Conservation (phyloP, 2,113 vertebrate genomes). For the Mesoclemmys tuberculata region DNA sequence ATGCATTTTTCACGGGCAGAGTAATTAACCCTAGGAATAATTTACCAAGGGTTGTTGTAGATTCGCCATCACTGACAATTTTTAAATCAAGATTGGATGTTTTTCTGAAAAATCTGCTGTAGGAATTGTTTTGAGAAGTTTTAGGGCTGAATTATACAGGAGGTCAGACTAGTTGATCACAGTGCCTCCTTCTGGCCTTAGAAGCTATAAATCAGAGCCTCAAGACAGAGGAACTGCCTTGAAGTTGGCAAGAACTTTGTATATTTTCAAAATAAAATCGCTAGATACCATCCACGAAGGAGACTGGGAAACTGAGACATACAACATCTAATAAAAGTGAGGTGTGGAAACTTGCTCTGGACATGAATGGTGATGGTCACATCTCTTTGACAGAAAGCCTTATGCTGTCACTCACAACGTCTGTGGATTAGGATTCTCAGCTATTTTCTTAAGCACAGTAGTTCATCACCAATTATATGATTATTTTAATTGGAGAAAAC, state of each 20-base stretch:
- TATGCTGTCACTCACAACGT: neutral
- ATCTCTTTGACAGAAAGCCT: constrained; percentile 30
- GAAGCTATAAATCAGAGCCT: neutral
- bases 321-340: neutral
- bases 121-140: too few relatives aligned
- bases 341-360: neutral
- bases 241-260: neutral
- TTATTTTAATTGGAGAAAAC: constrained; percentile 61
- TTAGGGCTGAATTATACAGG: too few relatives aligned
- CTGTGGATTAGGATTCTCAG: constrained; percentile 19
- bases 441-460: constrained; percentile 27
- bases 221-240: neutral
- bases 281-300: neutral
- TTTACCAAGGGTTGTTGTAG: neutral
- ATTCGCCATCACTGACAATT: neutral
- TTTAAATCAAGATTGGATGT: too few relatives aligned
- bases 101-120: too few relatives aligned
- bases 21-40: neutral
- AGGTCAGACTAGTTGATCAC: too few relatives aligned
- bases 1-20: neutral
- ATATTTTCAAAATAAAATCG: neutral
- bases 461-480: constrained; percentile 35
- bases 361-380: neutral
- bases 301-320: neutral
- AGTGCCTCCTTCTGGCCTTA: neutral